Evolutionary conservation across 2,797 vertebrate species (phyloP), one percentile per base, ranked within the genome.

Genomic region (Sparus aurata): DNA sequence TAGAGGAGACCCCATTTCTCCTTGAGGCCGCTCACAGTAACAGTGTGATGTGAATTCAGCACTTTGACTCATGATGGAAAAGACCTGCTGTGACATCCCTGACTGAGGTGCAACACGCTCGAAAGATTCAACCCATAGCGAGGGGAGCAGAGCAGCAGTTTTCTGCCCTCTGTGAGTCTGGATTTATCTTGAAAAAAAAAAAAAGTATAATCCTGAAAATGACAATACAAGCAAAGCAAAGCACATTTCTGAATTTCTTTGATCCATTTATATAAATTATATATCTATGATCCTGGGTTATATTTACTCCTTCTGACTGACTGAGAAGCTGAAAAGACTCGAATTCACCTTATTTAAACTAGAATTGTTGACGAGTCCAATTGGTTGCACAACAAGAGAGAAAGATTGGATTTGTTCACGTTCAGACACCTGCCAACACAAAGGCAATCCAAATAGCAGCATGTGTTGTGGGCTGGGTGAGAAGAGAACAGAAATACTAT

Each of bases 361-460:
- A 78, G 77, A 84, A 86, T 76, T 68, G 69, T 69, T 52, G 83
- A 75, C 73, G 45, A 9, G 74, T 83, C 86, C 82, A 88, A 85
- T 77, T 88, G 85, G 86, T 90, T 82, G 82, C 89, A 89, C 86
- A 88, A 87, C 81, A 89, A 89, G 75, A 85, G 82, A 85, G 80
- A 91, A 80, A 89, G 87, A 89, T 89, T 91, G 90, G 87, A 91
- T 92, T 90, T 89, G 65, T 82, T 87, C 85, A 80, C 53, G 41
- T 90, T 79, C 80, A 71, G 84, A 87, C 86, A 85, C 86, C 85
- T 85, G 87, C 87, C 83, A 85, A 87, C 86, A 84, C 74, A 68
- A 80, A 87, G 61, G 78, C 88, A 91, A 92, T 92, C 86, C 90
- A 92, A 85, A 93, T 64, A 87, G 80, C 92, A 93, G 92, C 90